Percentiles rank a stretch among this genome's conserved stretches.
Evolutionary conservation across 1,140 invertebrate genomes (phyloP).

Genomic region (Cecropterus lyciades): DNA sequence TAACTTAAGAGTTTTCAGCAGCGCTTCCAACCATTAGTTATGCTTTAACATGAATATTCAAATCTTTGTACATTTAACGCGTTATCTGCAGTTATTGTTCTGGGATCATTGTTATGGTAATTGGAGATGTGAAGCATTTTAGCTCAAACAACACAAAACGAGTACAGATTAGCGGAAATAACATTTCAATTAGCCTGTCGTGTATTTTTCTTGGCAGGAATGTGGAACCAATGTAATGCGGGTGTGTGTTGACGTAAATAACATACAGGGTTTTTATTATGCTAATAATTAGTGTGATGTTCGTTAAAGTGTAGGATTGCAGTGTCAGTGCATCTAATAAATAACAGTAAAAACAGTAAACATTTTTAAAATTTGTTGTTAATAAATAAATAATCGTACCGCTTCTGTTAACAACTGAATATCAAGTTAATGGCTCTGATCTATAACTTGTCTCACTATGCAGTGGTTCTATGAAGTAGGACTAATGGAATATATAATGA

Average conservation of each 20-base stretch:
- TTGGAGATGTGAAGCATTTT: conserved; percentile 55
- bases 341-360: no score
- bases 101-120: conserved; percentile 75
- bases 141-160: conserved; percentile 57
- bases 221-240: conserved; percentile 39
- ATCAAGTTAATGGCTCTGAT: no score
- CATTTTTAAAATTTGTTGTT: no score
- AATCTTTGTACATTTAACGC: conserved; percentile 53
- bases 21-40: conserved; percentile 44
- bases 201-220: conserved; percentile 45
- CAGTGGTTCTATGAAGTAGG: no score
- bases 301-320: neutral
- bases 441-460: no score
- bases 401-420: no score
- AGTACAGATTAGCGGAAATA: conserved; percentile 70
- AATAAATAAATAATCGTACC: no score
- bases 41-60: conserved; percentile 61
- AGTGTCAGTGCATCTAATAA: conserved; percentile 2
- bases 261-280: conserved; percentile 11
- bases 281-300: conserved; percentile 4
- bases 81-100: conserved; percentile 72
- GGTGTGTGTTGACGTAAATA: conserved; percentile 11
- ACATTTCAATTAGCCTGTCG: conserved; percentile 59
- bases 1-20: conserved; percentile 50
- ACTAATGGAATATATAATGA: no score